These are phyloP conservation scores for Callopanchax toddi DNA, from an alignment of 2,113 vertebrate genomes.

Conservation along the genomic window DNA sequence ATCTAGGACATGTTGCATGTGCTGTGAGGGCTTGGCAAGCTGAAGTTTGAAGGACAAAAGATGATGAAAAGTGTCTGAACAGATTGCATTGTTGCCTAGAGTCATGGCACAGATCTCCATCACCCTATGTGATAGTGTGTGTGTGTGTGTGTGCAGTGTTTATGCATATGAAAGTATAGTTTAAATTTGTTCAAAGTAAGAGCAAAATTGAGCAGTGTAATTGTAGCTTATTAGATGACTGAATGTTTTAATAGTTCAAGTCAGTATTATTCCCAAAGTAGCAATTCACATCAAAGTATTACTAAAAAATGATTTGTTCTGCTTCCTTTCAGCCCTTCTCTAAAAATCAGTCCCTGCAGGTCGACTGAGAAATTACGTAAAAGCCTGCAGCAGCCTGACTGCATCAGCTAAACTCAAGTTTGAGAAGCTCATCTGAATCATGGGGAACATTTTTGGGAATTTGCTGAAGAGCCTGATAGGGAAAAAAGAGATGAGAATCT, in stretches of 20 bases:
- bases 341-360: conserved; percentile 23
- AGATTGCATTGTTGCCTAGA: conserved; percentile 75
- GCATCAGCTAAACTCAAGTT: conserved; percentile 22
- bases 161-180: background rate
- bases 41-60: conserved; percentile 36
- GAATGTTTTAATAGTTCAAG: conserved; percentile 16
- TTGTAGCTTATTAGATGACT: background rate
- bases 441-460: conserved; percentile 94
- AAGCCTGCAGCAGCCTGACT: conserved; percentile 18
- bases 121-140: conserved; percentile 39
- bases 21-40: conserved; percentile 51
- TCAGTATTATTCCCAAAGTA: background rate
- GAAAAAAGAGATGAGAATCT: conserved; percentile 94
- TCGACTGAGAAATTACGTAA: conserved; percentile 15
- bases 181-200: conserved; percentile 1
- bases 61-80: conserved; percentile 53
- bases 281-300: background rate
- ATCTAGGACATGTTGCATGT: conserved; percentile 62
- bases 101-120: conserved; percentile 64
- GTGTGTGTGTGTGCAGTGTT: conserved; percentile 13
- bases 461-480: conserved; percentile 93
- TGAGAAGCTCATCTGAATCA: conserved; percentile 68
- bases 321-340: conserved; percentile 37
- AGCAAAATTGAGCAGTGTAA: background rate
- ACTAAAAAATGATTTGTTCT: conserved; percentile 10